Conservation (phyloP, 2,888 invertebrate species). For the Nudaria mundana region DNA sequence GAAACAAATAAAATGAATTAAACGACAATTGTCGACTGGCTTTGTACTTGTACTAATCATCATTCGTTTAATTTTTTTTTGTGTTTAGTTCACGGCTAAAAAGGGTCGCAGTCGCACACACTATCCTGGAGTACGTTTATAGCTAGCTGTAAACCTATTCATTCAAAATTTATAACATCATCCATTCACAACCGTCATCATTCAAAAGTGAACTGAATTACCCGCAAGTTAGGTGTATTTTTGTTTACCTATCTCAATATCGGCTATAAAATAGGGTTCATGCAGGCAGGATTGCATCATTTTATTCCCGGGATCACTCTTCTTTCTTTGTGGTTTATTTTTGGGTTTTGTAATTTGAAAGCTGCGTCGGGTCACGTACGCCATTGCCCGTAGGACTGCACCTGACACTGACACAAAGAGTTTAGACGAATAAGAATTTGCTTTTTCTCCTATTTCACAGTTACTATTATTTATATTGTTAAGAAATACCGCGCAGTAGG, state of each 20-base stretch:
- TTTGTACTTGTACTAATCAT: slow-evolving; percentile 1
- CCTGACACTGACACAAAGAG: slow-evolving; percentile 40
- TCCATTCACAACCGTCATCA: slow-evolving; percentile 10
- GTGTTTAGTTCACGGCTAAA: too few species aligned
- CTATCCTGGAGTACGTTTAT: slow-evolving; percentile 45
- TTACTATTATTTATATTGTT: slow-evolving; percentile 3
- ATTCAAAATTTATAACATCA: slow-evolving; percentile 41
- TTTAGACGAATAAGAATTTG: slow-evolving; percentile 19
- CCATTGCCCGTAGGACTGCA: slow-evolving; percentile 24
- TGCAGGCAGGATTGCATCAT: slow-evolving; percentile 35
- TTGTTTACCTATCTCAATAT: neutral
- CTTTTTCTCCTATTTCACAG: too few species aligned
- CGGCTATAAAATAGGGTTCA: slow-evolving; percentile 7
- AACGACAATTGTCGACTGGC: slow-evolving; percentile 8
- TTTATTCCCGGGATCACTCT: slow-evolving; percentile 53
- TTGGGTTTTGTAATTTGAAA: slow-evolving; percentile 19
- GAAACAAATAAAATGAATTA: slow-evolving; percentile 32
- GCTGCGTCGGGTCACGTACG: slow-evolving; percentile 41
- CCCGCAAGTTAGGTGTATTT: neutral
- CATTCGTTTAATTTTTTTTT: too few species aligned
- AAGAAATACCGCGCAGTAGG: too few species aligned
- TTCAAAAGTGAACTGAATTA: neutral
- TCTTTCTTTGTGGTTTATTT: slow-evolving; percentile 44
- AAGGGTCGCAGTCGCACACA: slow-evolving; percentile 28
- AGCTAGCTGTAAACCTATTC: slow-evolving; percentile 48